phyloP scores from a whole-genome alignment of 2,888 invertebrate genomes.

The Caenorhabditis sp. region DNA sequence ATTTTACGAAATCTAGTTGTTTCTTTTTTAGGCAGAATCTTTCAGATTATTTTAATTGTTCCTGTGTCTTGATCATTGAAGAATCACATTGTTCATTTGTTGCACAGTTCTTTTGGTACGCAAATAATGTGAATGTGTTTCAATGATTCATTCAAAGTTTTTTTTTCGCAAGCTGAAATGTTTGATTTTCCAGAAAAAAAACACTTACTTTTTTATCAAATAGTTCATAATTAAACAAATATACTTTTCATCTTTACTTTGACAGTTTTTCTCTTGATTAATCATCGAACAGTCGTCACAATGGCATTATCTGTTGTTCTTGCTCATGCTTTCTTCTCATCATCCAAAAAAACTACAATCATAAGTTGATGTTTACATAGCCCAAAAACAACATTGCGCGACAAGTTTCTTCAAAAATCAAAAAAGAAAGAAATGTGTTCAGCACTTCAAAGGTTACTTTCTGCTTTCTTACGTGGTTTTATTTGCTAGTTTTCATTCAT shows the following conservation, averaged over 20 bases:
- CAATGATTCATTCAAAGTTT: too few species aligned
- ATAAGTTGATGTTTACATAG: neutral
- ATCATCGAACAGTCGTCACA: neutral
- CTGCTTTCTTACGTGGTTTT: neutral
- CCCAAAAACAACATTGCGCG: neutral
- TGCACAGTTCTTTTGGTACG: too few species aligned
- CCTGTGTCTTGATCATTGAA: too few species aligned
- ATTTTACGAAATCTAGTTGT: too few species aligned
- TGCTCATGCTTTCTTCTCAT: too few species aligned
- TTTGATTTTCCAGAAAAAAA: constrained; percentile 5
- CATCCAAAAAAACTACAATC: neutral
- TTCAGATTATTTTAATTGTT: too few species aligned
- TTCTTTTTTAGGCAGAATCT: too few species aligned
- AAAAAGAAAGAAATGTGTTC: neutral
- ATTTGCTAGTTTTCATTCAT: neutral
- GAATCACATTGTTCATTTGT: too few species aligned
- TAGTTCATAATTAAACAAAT: neutral
- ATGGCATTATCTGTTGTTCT: neutral
- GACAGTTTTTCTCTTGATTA: neutral
- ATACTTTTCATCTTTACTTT: neutral
- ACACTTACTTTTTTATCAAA: neutral
- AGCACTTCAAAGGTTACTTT: neutral
- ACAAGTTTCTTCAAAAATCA: neutral
- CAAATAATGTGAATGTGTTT: too few species aligned
- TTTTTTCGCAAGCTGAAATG: neutral